Evolutionary conservation across 2,888 invertebrate species (phyloP), one percentile per base, ranked within the genome.

Genomic region (Aspidiotus rigidus): DNA sequence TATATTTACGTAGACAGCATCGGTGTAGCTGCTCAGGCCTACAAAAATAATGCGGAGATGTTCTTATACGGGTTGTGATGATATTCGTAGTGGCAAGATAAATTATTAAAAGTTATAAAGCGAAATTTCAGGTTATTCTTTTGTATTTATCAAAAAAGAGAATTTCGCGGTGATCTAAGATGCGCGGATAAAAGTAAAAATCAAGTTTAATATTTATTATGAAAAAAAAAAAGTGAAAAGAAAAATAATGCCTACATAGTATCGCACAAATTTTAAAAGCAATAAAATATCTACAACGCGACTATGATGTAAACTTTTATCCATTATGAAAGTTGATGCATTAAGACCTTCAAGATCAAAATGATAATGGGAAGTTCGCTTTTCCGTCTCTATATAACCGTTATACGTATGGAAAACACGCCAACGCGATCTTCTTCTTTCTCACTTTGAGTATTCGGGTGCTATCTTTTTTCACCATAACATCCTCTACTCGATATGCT

Each of bases 201-300:
- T 66, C 66, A 66, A 66, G 59, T 66, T 66, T 66, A 66, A 66
- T 66, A 66, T 66, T 66, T 66, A 66, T 66, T 57, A 59, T 59
- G 66, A 28, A 66, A 59, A 28, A 28, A 28, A 28, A 28, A 28
- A 28, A 64, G 64, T 64, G 28, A 28, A 28, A 28, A 28, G 28
- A 28, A 28, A 28, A 28, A 28, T 28, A 28, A 28, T 28, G 28
- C 28, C 28, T 28, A 28, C 5, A 28, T 5, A 28, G 28, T 28
- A 28, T 28, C 28, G 28, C 28, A 28, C 28, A 28, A 64, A 54
- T 64, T 66, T 66, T 66, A 66, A 66, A 66, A 57, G 66, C 66
- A 66, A 66, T 66, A 66, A 66, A 66, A 66, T 66, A 66, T 66
- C 66, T 59, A 49, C 59, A 66, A 66, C 59, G 66, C 59, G 66